Base-by-base conservation (phyloP, 1,140 invertebrate species). In the Neodiprion virginianus region DNA sequence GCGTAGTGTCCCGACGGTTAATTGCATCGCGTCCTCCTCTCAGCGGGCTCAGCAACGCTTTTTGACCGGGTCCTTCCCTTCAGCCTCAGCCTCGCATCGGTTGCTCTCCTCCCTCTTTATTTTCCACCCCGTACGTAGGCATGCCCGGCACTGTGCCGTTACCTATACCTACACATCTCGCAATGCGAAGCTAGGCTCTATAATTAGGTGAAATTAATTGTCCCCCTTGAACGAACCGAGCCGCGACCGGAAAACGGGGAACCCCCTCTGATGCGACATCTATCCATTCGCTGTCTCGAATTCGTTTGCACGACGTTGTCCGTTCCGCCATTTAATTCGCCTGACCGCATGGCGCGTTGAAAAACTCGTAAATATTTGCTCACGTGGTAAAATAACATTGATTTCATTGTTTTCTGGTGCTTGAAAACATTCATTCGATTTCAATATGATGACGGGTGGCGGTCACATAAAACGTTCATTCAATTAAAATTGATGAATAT, bases 191-290 rank as follows among this genome's bases (percentile, higher is more conserved):
- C 53, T 61, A 61, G 53, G 11, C 53, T 61, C 53, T 8, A 61
- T 61, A 61, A 61, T 61, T 61, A 61, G 53, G n/a, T 61, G 53
- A 61, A 61, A 61, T 61, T 61, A 61, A 61, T 61, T 61, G 53
- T 61, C n/a, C 53, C 53, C 8, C 53, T 61, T 61, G 53, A 61
- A 7, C 0, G 53, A 61, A 61, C 53, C 5, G 5, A 40, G 53
- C 53, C 8, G 53, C 3, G 53, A 61, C 11, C 53, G n/a, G 53
- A 61, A 17, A 61, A 61, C 53, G 28, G 28, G 5, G 53, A 61
- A 5, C 53, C 53, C 50, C n/a, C 53, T 61, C 53, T 8, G 53
- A 61, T 61, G 53, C 53, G n/a, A 61, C 4, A 8, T 61, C n/a
- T 17, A 61, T 61, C 53, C 53, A 61, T 40, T 40, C 5, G 5